phyloP scores from a whole-genome alignment of 2,113 vertebrate genomes.

The Saccopteryx leptura region DNA sequence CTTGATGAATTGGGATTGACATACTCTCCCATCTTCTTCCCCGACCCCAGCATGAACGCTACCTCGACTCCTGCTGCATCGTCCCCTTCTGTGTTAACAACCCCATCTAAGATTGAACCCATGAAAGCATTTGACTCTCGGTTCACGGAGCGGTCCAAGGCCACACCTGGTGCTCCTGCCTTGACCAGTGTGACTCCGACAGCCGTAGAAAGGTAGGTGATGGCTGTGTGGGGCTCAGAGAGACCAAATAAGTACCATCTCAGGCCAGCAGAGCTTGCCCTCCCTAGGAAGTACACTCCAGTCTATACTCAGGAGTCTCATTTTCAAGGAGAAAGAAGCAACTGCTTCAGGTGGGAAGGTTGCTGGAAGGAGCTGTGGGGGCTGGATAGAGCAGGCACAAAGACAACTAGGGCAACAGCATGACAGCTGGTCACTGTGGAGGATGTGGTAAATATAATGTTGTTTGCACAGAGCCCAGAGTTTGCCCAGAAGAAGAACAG shows the following conservation, averaged over 20 bases:
- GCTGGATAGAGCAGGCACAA: not conserved
- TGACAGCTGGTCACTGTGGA: not conserved
- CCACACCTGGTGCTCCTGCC: constrained; percentile 93
- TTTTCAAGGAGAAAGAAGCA: not conserved
- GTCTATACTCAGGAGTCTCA: not conserved
- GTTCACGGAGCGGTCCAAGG: constrained; percentile 98
- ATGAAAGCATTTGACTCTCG: constrained; percentile 99
- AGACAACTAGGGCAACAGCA: not conserved
- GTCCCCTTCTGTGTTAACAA: constrained; percentile 91
- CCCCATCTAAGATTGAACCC: constrained; percentile 96
- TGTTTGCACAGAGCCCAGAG: not conserved
- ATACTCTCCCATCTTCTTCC: not conserved
- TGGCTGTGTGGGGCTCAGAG: not conserved
- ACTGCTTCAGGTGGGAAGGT: not conserved
- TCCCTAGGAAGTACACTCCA: not conserved
- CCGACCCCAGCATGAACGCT: constrained; percentile 86
- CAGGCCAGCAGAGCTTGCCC: not conserved
- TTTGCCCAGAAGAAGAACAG: not conserved
- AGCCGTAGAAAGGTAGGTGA: constrained; percentile 92
- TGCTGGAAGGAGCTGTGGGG: not conserved
- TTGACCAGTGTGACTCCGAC: constrained; percentile 90
- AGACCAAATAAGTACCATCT: rapidly evolving
- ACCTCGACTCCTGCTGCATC: constrained; percentile 88
- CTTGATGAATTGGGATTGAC: constrained; percentile 19
- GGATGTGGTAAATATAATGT: not conserved